Evolutionary conservation across 2,888 invertebrate genomes (phyloP), one percentile per base, ranked within the genome.

Genomic region (Scaeva pyrastri): DNA sequence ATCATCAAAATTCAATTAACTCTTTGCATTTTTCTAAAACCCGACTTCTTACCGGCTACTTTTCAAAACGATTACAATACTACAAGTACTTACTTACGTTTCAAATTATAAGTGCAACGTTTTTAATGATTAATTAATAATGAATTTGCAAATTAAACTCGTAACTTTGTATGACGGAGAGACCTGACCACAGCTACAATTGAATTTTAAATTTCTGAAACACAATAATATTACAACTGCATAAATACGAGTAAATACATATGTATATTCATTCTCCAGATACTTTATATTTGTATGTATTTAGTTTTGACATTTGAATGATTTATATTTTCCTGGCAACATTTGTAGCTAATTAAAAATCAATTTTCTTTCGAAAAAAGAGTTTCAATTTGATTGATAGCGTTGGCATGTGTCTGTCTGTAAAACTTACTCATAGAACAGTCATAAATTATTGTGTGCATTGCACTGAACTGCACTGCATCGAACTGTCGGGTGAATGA

Each of bases 321-420:
- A 86, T 86, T 86, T 82, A 86, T 86, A 77, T 36, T 77, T 62
- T 56, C 60, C 60, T 60, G 60, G 82, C 58, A 77, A 77, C 77
- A 73, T 86, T 74, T 77, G 86, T 86, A 55, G 77, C 82, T 82
- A 86, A 86, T 86, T 86, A 86, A 86, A 82, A 82, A 86, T 82
- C 86, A 73, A 86, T 86, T 86, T 86, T 77, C 77, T 82, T 41
- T 36, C 14, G 36, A 56, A 82, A 76, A 85, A 58, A 58, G 43
- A 73, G 62, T 68, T 74, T 68, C 23, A 43, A 74, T 70, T 31
- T 86, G 86, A 86, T 86, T 86, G 73, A 86, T 86, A 36, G 86
- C 48, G 68, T 58, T 80, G 55, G 72, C 39, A 72, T 48, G 72
- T 68, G 45, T 66, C 68, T 76, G 64, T 75, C 71, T 66, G 39